These are phyloP conservation scores for Hippocampus kuda DNA, from an alignment of 2,797 vertebrate genomes.

Conservation along the genomic window DNA sequence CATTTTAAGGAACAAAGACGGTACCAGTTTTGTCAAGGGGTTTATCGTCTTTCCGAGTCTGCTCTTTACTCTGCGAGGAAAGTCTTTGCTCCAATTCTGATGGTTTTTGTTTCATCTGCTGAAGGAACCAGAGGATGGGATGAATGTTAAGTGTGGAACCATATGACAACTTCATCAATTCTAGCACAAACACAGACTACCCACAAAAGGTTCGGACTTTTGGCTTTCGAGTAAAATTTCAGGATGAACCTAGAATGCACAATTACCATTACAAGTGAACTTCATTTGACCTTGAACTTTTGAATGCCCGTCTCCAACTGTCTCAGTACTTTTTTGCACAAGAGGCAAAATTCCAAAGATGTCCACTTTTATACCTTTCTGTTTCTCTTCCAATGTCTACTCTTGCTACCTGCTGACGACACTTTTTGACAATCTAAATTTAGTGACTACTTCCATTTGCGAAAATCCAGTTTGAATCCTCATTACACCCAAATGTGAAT, in stretches of 20 bases:
- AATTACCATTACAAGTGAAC: neutral
- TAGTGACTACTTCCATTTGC: neutral
- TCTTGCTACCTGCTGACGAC: neutral
- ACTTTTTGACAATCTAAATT: neutral
- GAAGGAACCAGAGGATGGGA: conserved; percentile 30
- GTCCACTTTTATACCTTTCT: neutral
- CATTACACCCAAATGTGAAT: too few species aligned
- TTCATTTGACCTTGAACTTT: too few species aligned
- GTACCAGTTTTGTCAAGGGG: conserved; percentile 17
- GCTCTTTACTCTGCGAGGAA: conserved; percentile 38
- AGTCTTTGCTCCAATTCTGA: conserved; percentile 47
- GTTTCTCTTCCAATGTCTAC: neutral
- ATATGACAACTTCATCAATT: conserved; percentile 40
- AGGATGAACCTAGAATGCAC: neutral
- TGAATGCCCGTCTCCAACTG: neutral
- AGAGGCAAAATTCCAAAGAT: neutral
- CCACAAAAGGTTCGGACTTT: neutral
- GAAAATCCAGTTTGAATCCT: neutral
- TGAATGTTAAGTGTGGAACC: conserved; percentile 20
- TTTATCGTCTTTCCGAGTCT: conserved; percentile 41
- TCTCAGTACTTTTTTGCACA: neutral
- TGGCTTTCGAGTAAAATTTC: neutral
- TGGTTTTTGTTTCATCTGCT: conserved; percentile 62
- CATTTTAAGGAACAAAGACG: neutral
- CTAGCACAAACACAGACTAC: neutral